Base-by-base conservation (phyloP, 2,888 invertebrate species). In the Diploptera punctata region DNA sequence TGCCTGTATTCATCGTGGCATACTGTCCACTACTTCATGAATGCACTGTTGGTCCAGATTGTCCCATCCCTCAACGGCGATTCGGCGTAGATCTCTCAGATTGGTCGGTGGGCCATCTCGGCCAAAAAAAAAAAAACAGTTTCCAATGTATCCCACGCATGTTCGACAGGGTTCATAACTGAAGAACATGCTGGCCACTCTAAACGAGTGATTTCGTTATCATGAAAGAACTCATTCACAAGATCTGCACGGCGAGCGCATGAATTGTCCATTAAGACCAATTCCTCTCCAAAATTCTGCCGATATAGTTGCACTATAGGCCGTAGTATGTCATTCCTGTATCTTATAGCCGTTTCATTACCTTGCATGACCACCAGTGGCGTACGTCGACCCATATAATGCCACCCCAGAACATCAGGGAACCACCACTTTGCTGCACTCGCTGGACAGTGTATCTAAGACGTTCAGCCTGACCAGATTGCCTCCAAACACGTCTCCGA, bases 391-490 rank as follows among this genome's bases (percentile, higher is more conserved):
- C 31, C 61, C 61, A 61, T 18, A 26, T 61, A 29, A 61, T 26
- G 61, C 61, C 61, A 61, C 19, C 61, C 57, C 61, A 61, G 19
- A 61, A 61, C 26, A 61, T 29, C 61, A 61, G 31, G 33, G 18
- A 26, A 61, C 61, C 61, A 61, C 61, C 61, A 61, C 61, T 5
- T 26, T 29, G 29, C 33, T 29, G 26, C 29, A 61, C 61, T 31
- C 29, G 33, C 33, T 26, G 29, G 31, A 61, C 61, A 61, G 31
- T 26, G 61, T 61, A 29, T 61, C 33, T 26, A 33, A 57, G n/a
- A 29, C 57, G 29, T 61, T 19, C 21, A 19, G 10, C 19, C 21
- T 54, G 21, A 19, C 54, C 54, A 24, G 54, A 26, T 19, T 54
- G 61, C 61, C 26, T 61, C 61, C 29, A 61, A 61, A 61, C 61